Percentiles rank a stretch among this genome's conserved stretches.
These are phyloP conservation scores for Mythimna albipuncta DNA, from an alignment of 2,888 invertebrate genomes.

Conservation along the genomic window DNA sequence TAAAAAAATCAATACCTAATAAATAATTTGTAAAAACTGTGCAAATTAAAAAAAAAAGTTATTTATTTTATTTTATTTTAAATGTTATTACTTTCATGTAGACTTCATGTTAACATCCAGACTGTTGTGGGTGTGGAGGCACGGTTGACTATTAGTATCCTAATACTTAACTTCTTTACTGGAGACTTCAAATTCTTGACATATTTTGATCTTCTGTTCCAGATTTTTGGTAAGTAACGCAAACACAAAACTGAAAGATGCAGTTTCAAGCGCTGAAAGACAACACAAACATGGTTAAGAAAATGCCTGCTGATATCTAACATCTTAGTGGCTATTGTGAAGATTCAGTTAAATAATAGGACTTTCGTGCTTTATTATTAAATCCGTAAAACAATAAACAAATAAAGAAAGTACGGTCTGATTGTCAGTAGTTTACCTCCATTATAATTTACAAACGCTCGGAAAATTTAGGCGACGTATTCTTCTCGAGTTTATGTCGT, in stretches of 20 bases:
- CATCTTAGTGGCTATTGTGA: neutral
- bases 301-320: neutral
- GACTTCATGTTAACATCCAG: neutral
- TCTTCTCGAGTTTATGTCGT: neutral
- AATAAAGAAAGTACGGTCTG: constrained; percentile 16
- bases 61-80: no score
- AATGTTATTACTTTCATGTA: no score
- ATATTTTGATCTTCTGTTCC: neutral
- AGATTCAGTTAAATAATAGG: constrained; percentile 1
- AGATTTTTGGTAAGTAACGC: neutral
- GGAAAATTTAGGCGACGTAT: neutral
- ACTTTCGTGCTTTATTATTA: constrained; percentile 9
- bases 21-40: no score
- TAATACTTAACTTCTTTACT: neutral
- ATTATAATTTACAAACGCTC: constrained; percentile 3
- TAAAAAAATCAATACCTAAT: no score
- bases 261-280: neutral
- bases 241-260: neutral
- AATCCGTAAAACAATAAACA: constrained; percentile 28
- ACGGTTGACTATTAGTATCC: neutral
- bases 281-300: no score
- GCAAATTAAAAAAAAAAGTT: no score
- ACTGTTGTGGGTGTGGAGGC: neutral
- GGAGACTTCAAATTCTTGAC: neutral
- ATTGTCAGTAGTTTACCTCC: neutral